Conservation (phyloP, 2,797 vertebrate species). For the Discoglossus pictus region DNA sequence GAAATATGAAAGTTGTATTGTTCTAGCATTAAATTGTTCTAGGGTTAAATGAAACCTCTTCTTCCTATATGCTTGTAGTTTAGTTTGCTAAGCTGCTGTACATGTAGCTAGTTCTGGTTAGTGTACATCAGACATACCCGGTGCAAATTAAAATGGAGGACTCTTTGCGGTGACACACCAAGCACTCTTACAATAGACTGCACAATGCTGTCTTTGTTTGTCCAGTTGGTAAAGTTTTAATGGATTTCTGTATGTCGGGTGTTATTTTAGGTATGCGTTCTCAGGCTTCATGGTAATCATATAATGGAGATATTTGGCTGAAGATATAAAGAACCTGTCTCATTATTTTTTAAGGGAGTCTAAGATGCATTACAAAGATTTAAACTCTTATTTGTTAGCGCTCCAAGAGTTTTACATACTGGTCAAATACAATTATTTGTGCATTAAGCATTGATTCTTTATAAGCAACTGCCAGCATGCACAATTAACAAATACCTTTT, state of each 20-base stretch:
- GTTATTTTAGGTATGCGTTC: conserved; percentile 51
- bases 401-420: conserved; percentile 14
- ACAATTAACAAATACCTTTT: too few relatives aligned
- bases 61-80: too few relatives aligned
- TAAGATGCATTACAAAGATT: conserved; percentile 33
- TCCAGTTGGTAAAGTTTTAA: conserved; percentile 48
- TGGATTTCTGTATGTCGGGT: conserved; percentile 50
- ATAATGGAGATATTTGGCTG: conserved; percentile 49
- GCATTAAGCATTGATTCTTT: not conserved
- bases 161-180: conserved; percentile 11
- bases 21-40: too few relatives aligned
- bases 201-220: conserved; percentile 41
- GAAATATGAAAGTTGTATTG: too few relatives aligned
- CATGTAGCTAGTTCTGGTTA: not conserved
- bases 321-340: conserved; percentile 43
- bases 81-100: too few relatives aligned
- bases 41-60: too few relatives aligned
- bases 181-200: conserved; percentile 38
- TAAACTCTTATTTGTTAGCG: conserved; percentile 28
- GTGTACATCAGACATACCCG: not conserved
- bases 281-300: conserved; percentile 52
- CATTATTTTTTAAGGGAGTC: conserved; percentile 43
- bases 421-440: not conserved
- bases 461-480: not conserved
- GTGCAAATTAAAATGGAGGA: not conserved